Conservation (phyloP, 1,140 invertebrate genomes). For the Zaprionus ornatus region DNA sequence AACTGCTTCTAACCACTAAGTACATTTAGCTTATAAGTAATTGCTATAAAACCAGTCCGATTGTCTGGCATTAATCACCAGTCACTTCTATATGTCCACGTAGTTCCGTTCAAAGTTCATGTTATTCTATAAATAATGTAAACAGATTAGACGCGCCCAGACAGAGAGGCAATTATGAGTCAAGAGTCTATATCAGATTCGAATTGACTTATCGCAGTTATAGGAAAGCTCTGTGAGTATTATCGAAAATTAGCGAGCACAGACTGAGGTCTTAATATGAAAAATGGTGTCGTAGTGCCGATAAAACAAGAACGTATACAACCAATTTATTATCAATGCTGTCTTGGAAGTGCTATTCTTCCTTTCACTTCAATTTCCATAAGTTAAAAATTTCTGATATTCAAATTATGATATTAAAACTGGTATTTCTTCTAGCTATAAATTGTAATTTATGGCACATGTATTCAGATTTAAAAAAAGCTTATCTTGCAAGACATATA, state of each 20-base stretch:
- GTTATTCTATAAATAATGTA: slow-evolving; percentile 11
- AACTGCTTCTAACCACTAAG: slow-evolving; percentile 51
- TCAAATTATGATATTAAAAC: not conserved
- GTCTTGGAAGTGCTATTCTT: not conserved
- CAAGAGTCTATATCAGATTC: slow-evolving; percentile 32
- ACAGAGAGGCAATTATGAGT: slow-evolving; percentile 64
- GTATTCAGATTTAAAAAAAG: not conserved
- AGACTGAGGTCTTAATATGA: not conserved
- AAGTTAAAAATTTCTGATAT: not conserved
- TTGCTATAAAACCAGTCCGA: slow-evolving; percentile 28
- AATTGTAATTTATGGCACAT: not conserved
- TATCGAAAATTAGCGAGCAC: not conserved
- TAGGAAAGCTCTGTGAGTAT: not conserved
- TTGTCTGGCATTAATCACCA: slow-evolving; percentile 29
- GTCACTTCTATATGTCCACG: slow-evolving; percentile 15
- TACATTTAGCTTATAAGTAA: slow-evolving; percentile 23
- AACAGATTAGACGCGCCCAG: slow-evolving; percentile 50
- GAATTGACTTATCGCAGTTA: slow-evolving; percentile 31
- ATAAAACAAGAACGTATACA: not conserved
- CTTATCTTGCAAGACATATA: not conserved
- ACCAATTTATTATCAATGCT: not conserved
- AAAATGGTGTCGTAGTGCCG: not conserved
- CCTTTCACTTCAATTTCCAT: not conserved
- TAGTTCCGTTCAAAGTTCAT: slow-evolving; percentile 36
- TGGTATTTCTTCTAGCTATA: not conserved